Base-by-base conservation (phyloP, 2,113 vertebrate genomes). In the Ictidomys tridecemlineatus region DNA sequence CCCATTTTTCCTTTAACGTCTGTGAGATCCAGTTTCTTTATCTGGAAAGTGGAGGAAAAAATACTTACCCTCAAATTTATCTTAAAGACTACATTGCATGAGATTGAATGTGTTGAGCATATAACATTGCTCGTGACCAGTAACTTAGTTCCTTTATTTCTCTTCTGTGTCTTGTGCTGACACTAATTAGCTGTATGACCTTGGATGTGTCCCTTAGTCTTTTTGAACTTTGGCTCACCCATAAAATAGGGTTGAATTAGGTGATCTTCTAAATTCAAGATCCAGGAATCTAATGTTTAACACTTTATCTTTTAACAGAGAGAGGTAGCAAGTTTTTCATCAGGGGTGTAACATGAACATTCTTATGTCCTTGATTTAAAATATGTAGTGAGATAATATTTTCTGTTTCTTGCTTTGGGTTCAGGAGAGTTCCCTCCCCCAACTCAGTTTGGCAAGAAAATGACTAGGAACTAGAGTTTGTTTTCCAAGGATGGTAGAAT, bases 371-470 rank as follows among this genome's bases (percentile, higher is more conserved):
- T 94, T 93, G 73, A 96, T 87, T 88, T 97, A 65, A 83, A 89
- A 69, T 96, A 85, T 69, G 82, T 96, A 96, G 67, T 96, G 65
- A 96, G 82, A 95, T 48, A 95, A 72, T 95, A 93, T 72, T 93
- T 74, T 96, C 88, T 97, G 65, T 94, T 98, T 95, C 84, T 96
- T 98, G 79, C 82, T 96, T 94, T 98, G 96, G 97, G 70, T 79
- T 69, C 0, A 74, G 39, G 93, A 87, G 70, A 97, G 93, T 51
- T 3, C 51, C 51, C 51, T 83, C 34, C 96, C 56, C 8, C 45
- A 45, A 45, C 8, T 45, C 45, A 61, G 39, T 80, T 95, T 93
- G 91, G 69, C 51, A 92, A 92, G 51, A 93, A 95, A 97, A 97
- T 96, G 87, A 85, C 63, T 88, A 96, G 86, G 48, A 58, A 16